These are phyloP conservation scores for Allygus modestus DNA, from an alignment of 2,888 invertebrate species.

Conservation along the genomic window DNA sequence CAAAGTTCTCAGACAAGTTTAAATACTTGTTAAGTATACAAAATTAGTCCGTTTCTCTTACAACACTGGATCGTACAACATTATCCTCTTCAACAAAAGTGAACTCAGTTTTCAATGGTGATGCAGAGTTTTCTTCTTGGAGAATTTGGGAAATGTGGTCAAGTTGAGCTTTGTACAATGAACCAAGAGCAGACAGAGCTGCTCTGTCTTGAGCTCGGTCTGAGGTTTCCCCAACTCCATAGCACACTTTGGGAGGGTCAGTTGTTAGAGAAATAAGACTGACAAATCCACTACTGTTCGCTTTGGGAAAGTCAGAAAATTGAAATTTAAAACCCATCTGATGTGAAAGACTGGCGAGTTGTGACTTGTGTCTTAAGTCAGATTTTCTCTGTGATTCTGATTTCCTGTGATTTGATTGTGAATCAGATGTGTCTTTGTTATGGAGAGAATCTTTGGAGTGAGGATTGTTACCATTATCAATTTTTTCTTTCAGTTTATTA, in stretches of 20 bases:
- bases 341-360: conserved; percentile 1
- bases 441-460: background rate
- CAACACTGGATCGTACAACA: background rate
- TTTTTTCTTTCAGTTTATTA: background rate
- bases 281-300: conserved; percentile 7
- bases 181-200: conserved; percentile 2
- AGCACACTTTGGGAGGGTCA: conserved; percentile 22
- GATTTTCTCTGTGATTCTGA: background rate
- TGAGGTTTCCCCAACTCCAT: conserved; percentile 3
- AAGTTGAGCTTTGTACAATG: conserved; percentile 21
- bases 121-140: background rate
- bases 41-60: background rate
- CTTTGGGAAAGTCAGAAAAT: conserved; percentile 41
- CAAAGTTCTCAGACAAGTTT: too few species aligned
- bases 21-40: too few species aligned
- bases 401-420: background rate
- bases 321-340: conserved; percentile 44
- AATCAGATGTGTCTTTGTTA: background rate
- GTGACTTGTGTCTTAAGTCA: background rate
- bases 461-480: background rate
- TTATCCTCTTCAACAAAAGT: background rate
- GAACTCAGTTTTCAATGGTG: background rate
- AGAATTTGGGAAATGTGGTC: background rate
- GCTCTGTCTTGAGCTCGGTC: conserved; percentile 15
- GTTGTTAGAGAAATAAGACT: conserved; percentile 25